Base-by-base conservation (phyloP, 2,113 vertebrate genomes). In the Pachypanchax playfairii region DNA sequence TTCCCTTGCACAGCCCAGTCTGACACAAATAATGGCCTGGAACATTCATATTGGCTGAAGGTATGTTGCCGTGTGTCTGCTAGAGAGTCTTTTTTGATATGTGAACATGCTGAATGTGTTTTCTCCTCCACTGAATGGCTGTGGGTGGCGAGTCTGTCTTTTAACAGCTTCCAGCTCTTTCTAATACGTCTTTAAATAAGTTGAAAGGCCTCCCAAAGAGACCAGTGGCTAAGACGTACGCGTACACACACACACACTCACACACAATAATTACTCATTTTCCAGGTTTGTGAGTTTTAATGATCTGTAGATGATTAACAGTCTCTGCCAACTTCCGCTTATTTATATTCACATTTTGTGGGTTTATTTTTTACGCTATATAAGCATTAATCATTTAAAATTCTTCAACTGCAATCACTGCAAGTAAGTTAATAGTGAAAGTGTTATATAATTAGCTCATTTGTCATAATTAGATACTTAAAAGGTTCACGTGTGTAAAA, bases 41-140 rank as follows among this genome's bases (percentile, higher is more conserved):
- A 94, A 52, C 80, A 87, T 61, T 55, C 82, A 46, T 77, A 80
- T 36, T 97, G 96, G 96, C 92, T 98, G 1, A 94, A 95, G 93
- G 96, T 96, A 88, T 1, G 18, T 5, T 5, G n/a, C 9, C 26
- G 21, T 54, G 15, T 46, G 17, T 18, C 28, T 48, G 43, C 49
- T 8, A 38, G 28, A 46, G 33, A 43, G 53, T 43, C 11, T 42
- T 18, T 42, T n/a, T 42, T 17, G 9, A 20, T 42, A 20, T 24
- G 2, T 51, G 58, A 4, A 41, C 20, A n/a, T 13, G 6, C 15
- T 54, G 35, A 59, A 55, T 62, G 13, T 73, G 36, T 70, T 73
- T 62, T 48, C 42, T n/a, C 39, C 62, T 43, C 39, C 7, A 6
- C n/a, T 52, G 28, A 74, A 22, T 42, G 51, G 38, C 53, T 61